Evolutionary conservation across 2,113 vertebrate genomes (phyloP).

Genomic region (Vulpes vulpes): DNA sequence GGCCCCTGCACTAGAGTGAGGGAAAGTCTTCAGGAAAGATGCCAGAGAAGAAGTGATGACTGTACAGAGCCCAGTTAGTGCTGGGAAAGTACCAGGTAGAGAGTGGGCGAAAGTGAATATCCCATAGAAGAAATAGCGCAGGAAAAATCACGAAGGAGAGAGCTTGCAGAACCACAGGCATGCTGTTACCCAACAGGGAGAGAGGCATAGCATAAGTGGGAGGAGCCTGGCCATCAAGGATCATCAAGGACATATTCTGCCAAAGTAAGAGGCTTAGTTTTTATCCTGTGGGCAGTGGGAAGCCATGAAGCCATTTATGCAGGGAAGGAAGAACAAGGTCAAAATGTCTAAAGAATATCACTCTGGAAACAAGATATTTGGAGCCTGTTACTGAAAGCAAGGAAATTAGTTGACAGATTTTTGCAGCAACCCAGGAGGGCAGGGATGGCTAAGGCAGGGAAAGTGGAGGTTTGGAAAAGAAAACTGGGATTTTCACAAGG

Average conservation of each 20-base stretch:
- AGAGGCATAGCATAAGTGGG: rapidly evolving
- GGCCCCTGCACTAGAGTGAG: rapidly evolving
- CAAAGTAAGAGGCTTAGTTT: background rate
- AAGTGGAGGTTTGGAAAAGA: background rate
- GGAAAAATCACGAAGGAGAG: background rate
- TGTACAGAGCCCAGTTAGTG: rapidly evolving
- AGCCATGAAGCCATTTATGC: background rate
- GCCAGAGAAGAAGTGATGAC: background rate
- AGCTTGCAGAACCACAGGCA: background rate
- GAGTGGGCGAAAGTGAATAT: too few species aligned
- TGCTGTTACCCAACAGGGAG: background rate
- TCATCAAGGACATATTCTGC: background rate
- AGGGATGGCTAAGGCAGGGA: too few species aligned
- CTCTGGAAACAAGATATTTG: background rate
- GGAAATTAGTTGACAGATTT: background rate
- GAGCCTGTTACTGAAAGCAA: background rate
- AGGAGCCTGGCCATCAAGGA: background rate
- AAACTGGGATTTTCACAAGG: background rate
- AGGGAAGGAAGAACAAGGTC: background rate
- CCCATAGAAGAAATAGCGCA: background rate
- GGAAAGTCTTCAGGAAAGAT: background rate
- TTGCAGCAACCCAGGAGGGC: background rate
- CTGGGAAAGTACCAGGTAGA: background rate
- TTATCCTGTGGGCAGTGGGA: background rate
- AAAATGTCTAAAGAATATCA: rapidly evolving